phyloP scores from a whole-genome alignment of 2,888 invertebrate genomes.

The Chymomyza caudatula region DNA sequence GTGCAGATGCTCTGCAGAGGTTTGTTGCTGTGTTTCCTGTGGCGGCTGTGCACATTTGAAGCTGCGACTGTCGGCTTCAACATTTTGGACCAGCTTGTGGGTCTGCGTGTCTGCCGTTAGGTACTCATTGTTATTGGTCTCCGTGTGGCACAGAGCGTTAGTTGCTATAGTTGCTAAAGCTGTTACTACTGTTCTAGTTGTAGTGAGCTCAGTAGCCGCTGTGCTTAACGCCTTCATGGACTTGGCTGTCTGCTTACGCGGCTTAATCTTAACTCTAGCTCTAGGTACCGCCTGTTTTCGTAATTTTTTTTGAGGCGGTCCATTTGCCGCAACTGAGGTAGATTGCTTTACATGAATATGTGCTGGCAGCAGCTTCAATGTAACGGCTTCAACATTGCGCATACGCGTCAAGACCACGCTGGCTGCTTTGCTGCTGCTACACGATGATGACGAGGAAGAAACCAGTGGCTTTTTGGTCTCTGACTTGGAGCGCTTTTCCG shows the following conservation, averaged over 20 bases:
- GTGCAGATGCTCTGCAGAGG: slow-evolving; percentile 32
- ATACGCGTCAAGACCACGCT: slow-evolving; percentile 9
- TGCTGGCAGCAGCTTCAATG: slow-evolving; percentile 2
- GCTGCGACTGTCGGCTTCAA: neutral
- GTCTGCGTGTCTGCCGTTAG: slow-evolving; percentile 46
- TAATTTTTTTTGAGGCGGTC: slow-evolving; percentile 46
- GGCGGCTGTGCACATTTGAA: slow-evolving; percentile 24
- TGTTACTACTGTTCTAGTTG: neutral
- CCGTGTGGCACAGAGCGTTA: slow-evolving; percentile 14
- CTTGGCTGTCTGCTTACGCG: slow-evolving; percentile 36
- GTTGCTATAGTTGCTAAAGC: neutral
- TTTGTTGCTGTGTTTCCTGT: slow-evolving; percentile 24
- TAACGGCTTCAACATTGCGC: neutral
- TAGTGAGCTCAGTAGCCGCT: neutral
- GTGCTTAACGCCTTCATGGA: slow-evolving; percentile 15
- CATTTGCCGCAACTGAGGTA: slow-evolving; percentile 36
- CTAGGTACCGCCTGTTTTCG: slow-evolving; percentile 29
- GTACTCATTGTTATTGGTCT: slow-evolving; percentile 70
- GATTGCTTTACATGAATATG: slow-evolving; percentile 26
- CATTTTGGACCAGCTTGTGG: slow-evolving; percentile 14
- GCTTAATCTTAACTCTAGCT: slow-evolving; percentile 19
- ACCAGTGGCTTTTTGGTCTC: slow-evolving; percentile 77
- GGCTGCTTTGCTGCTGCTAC: too few relatives aligned
- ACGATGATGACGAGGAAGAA: slow-evolving; percentile 11
- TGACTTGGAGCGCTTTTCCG: slow-evolving; percentile 78